These are phyloP conservation scores for Lacerta viridis DNA, from an alignment of 2,797 vertebrate species.

Conservation along the genomic window DNA sequence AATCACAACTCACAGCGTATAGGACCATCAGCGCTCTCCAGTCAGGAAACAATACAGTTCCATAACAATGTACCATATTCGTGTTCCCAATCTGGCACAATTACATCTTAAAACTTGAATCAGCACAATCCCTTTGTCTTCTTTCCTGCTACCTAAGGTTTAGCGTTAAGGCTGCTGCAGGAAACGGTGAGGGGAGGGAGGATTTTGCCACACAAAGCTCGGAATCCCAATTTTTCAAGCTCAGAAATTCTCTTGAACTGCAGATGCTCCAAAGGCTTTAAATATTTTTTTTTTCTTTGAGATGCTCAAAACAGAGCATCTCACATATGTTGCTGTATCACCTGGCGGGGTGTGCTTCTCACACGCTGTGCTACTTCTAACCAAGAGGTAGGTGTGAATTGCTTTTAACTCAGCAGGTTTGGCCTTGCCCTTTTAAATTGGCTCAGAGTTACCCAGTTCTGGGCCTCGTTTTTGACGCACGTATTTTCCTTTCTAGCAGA, in stretches of 20 bases:
- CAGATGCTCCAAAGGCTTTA: background rate
- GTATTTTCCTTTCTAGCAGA: background rate
- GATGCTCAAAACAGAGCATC: background rate
- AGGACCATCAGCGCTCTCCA: background rate
- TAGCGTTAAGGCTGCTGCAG: background rate
- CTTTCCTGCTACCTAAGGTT: background rate
- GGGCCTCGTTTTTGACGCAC: background rate
- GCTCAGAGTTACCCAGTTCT: background rate
- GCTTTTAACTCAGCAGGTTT: slow-evolving; percentile 23
- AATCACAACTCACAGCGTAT: background rate
- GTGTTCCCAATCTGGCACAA: background rate
- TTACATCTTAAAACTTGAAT: background rate
- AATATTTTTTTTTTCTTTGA: background rate
- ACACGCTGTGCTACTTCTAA: background rate
- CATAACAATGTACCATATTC: background rate
- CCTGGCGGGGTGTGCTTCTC: background rate
- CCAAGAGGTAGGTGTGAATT: background rate
- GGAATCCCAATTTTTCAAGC: background rate
- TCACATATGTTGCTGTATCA: background rate
- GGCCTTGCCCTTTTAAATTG: background rate
- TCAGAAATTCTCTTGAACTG: background rate
- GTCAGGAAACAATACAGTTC: background rate
- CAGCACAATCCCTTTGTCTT: background rate
- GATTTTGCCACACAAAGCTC: background rate
- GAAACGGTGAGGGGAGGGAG: background rate